phyloP scores from a whole-genome alignment of 2,113 vertebrate species.

The Mustela nigripes region DNA sequence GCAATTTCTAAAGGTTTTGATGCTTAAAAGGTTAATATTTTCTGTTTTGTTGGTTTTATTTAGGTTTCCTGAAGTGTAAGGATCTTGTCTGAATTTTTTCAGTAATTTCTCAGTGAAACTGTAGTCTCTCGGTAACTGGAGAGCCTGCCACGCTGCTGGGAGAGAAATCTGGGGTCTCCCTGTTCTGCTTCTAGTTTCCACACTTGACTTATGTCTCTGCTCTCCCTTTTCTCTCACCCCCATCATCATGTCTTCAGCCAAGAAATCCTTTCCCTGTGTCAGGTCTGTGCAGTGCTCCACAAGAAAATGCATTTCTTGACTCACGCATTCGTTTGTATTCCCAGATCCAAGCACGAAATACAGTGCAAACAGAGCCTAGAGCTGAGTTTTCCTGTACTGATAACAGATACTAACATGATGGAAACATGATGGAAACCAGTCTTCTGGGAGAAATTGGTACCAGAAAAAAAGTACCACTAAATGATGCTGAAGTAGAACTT shows the following conservation, averaged over 20 bases:
- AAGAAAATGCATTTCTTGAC: background rate
- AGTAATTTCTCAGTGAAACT: background rate
- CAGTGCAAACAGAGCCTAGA: background rate
- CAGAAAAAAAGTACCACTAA: background rate
- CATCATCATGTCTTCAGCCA: background rate
- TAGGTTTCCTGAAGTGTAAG: background rate
- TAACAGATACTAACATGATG: background rate
- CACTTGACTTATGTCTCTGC: background rate
- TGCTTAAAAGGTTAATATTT: background rate
- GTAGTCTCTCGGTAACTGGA: background rate
- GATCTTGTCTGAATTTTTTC: background rate
- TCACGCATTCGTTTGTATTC: background rate
- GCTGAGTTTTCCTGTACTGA: background rate
- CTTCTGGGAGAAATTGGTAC: background rate
- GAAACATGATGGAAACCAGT: background rate
- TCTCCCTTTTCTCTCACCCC: background rate
- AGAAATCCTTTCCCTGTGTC: background rate
- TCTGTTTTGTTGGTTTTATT: background rate
- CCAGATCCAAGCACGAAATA: background rate
- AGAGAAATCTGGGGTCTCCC: background rate
- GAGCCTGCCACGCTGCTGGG: background rate
- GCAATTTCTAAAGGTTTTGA: background rate
- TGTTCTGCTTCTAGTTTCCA: background rate
- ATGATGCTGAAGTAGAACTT: background rate
- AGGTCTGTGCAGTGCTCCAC: background rate